These are phyloP conservation scores for Andrena praecox DNA, from an alignment of 2,888 invertebrate species.

Conservation along the genomic window DNA sequence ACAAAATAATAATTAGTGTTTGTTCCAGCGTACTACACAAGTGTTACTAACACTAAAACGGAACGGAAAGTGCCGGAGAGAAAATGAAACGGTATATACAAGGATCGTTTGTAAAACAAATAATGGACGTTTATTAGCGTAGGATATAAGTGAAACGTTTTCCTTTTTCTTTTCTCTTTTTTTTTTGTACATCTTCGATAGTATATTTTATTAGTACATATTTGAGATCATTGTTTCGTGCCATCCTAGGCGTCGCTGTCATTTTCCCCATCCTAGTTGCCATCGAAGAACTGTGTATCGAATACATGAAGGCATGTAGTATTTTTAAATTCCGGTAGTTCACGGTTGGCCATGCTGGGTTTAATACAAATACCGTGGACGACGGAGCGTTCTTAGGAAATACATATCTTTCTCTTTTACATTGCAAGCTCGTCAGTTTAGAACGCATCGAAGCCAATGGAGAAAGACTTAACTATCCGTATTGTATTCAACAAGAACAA, in stretches of 20 bases:
- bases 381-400: not conserved
- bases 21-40: constrained; percentile 52
- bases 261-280: constrained; percentile 55
- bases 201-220: constrained; percentile 53
- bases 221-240: constrained; percentile 55
- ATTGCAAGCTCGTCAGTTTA: not conserved
- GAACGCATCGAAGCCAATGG: not conserved
- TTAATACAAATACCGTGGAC: constrained; percentile 11
- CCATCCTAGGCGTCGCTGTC: constrained; percentile 45
- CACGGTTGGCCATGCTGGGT: constrained; percentile 26
- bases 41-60: constrained; percentile 35
- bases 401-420: constrained; percentile 15
- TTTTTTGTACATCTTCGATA: constrained; percentile 52
- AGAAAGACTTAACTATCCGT: constrained; percentile 1
- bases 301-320: constrained; percentile 19
- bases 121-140: constrained; percentile 52
- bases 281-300: constrained; percentile 33
- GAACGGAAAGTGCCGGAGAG: constrained; percentile 35
- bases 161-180: constrained; percentile 41
- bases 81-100: constrained; percentile 20
- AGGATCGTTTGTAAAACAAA: constrained; percentile 39
- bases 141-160: constrained; percentile 54
- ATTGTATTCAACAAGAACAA: constrained; percentile 38
- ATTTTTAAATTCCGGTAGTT: constrained; percentile 20
- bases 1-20: constrained; percentile 42